Evolutionary conservation across 2,888 invertebrate genomes (phyloP).

Genomic region (Lithodes maja): DNA sequence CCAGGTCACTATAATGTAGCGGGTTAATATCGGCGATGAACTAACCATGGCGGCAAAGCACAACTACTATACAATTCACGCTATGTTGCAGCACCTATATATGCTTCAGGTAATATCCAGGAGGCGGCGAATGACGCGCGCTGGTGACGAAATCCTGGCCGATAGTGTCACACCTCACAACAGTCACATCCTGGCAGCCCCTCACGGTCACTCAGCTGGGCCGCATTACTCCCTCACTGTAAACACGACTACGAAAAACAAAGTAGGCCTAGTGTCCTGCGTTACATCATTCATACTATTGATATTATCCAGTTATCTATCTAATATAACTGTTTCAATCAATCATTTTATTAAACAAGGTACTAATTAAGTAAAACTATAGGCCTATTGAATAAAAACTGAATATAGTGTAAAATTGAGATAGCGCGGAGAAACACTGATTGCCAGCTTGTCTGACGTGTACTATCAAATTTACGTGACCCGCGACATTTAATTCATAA

Average conservation of each 20-base stretch:
- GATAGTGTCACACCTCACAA: not conserved
- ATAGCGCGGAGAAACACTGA: not conserved
- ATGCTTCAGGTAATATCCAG: too few species aligned
- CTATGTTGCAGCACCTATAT: too few species aligned
- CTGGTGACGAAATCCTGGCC: not conserved
- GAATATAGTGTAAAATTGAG: not conserved
- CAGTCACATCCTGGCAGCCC: not conserved
- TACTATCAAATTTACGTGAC: not conserved
- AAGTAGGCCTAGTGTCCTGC: not conserved
- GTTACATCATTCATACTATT: not conserved
- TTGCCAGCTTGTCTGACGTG: not conserved
- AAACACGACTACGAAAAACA: conserved; percentile 52
- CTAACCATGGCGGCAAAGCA: not conserved
- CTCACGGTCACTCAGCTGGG: conserved; percentile 32
- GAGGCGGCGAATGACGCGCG: too few species aligned
- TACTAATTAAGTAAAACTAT: not conserved
- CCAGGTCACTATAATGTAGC: not conserved
- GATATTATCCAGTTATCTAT: not conserved
- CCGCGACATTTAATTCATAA: not conserved
- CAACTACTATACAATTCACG: too few species aligned
- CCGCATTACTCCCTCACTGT: conserved; percentile 22
- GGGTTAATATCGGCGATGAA: not conserved
- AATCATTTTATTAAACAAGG: not conserved
- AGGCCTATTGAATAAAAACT: too few species aligned
- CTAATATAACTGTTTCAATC: not conserved